Evolutionary conservation across 2,888 invertebrate species (phyloP).

Genomic region (Urechis unicinctus): DNA sequence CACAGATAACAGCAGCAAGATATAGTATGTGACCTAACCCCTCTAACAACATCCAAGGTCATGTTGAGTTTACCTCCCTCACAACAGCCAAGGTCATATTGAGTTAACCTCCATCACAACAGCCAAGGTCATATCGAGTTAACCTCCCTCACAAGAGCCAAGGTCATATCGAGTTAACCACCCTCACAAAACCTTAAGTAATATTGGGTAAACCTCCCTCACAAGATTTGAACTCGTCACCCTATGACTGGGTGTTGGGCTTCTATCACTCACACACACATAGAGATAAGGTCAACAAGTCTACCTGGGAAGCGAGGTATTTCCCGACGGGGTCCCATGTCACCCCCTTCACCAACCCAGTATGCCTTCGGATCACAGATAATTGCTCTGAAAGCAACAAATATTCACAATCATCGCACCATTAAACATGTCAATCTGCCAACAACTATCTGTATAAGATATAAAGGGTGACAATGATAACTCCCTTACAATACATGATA

Average conservation of each 20-base stretch:
- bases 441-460: no score
- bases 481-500: no score
- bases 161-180: neutral
- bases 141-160: neutral
- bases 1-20: neutral
- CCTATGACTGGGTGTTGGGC: neutral
- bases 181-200: no score
- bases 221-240: neutral
- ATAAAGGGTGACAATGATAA: no score
- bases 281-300: slow-evolving; percentile 2
- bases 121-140: no score
- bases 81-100: no score
- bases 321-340: slow-evolving; percentile 99
- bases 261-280: neutral
- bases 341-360: slow-evolving; percentile 89
- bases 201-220: neutral
- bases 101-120: no score
- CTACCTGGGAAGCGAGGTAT: slow-evolving; percentile 81
- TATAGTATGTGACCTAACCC: no score
- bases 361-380: slow-evolving; percentile 78
- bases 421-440: neutral
- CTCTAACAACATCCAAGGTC: neutral
- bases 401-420: neutral
- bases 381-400: slow-evolving; percentile 52
- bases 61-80: neutral